Conservation (phyloP, 2,888 invertebrate genomes). For the Eupithecia pulchellata region DNA sequence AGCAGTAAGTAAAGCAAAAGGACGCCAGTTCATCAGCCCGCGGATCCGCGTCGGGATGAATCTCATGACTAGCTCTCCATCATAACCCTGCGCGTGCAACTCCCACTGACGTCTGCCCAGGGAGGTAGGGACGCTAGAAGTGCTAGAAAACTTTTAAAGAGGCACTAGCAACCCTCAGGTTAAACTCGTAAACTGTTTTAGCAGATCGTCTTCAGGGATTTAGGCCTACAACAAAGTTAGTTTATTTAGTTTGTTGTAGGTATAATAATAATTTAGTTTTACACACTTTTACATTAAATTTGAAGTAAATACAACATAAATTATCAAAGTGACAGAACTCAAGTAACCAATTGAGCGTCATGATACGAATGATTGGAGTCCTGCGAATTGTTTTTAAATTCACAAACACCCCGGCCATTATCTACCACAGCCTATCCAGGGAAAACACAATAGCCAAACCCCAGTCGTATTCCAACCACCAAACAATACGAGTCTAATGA, state of each 20-base stretch:
- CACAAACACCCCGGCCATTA: background rate
- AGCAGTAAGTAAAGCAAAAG: slow-evolving; percentile 24
- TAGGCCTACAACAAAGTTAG: background rate
- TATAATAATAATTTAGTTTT: too few relatives aligned
- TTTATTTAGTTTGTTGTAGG: background rate
- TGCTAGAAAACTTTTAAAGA: background rate
- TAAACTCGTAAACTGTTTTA: background rate
- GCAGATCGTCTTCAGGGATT: background rate
- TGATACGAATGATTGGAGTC: too few relatives aligned
- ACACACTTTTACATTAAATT: too few relatives aligned
- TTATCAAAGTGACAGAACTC: background rate
- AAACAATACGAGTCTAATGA: slow-evolving; percentile 62
- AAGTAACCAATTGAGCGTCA: too few relatives aligned
- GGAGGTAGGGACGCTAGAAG: slow-evolving; percentile 18
- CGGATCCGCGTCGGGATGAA: slow-evolving; percentile 31
- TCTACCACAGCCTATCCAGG: background rate
- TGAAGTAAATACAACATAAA: background rate
- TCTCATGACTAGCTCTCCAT: slow-evolving; percentile 36
- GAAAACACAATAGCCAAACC: slow-evolving; percentile 4
- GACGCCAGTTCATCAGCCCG: slow-evolving; percentile 24
- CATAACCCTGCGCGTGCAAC: slow-evolving; percentile 35
- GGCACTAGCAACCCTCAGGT: background rate
- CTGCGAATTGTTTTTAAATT: background rate
- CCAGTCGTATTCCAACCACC: slow-evolving; percentile 30
- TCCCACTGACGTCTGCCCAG: slow-evolving; percentile 19